These are phyloP conservation scores for Oncorhynchus tshawytscha DNA, from an alignment of 2,113 vertebrate species.

Conservation along the genomic window DNA sequence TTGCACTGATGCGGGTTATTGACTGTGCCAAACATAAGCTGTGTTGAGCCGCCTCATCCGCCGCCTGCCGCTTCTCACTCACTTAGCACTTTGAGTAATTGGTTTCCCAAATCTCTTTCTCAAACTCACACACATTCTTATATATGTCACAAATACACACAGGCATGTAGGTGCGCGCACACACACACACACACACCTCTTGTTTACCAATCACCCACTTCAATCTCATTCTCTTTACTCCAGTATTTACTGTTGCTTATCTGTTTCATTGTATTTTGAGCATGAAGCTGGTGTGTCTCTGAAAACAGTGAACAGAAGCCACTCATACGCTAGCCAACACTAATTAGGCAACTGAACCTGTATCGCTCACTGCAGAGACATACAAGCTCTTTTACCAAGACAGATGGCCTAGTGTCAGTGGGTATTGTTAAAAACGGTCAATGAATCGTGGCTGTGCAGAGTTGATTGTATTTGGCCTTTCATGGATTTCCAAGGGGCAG, in stretches of 20 bases:
- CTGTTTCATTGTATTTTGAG: constrained; percentile 23
- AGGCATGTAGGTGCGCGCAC: background rate
- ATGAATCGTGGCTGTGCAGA: background rate
- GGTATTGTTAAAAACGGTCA: background rate
- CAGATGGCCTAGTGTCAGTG: background rate
- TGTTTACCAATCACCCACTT: constrained; percentile 1
- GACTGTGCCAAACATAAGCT: constrained; percentile 39
- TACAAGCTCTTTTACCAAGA: constrained; percentile 10
- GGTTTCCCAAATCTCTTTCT: constrained; percentile 13
- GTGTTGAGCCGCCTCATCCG: constrained; percentile 30
- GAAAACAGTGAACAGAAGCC: constrained; percentile 11
- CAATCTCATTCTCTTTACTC: background rate
- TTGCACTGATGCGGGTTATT: constrained; percentile 37
- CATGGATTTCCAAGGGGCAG: background rate
- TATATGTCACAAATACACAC: background rate
- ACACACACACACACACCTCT: background rate
- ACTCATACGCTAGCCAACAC: constrained; percentile 3
- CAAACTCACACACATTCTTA: background rate
- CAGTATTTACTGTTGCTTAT: constrained; percentile 11
- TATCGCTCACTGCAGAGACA: constrained; percentile 1
- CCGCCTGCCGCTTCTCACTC: constrained; percentile 12
- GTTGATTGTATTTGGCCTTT: constrained; percentile 9
- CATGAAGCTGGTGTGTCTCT: constrained; percentile 1
- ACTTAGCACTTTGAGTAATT: constrained; percentile 5
- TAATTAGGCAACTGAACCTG: background rate